These are phyloP conservation scores for Phyllostomus hastatus DNA, from an alignment of 2,113 vertebrate species.

Conservation along the genomic window DNA sequence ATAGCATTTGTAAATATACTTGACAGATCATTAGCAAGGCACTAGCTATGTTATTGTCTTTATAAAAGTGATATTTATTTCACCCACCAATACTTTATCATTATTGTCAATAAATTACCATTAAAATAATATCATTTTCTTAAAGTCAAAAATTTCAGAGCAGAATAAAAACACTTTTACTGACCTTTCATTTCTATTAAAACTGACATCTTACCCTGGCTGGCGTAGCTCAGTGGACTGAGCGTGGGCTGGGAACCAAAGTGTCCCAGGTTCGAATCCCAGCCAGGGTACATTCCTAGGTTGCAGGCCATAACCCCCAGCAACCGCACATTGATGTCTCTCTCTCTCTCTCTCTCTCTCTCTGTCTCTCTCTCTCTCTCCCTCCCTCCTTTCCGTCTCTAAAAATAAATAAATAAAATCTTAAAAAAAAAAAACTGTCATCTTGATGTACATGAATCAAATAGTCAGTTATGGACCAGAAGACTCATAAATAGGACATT, in stretches of 20 bases:
- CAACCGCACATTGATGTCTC: too few relatives aligned
- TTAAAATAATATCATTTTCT: constrained; percentile 52
- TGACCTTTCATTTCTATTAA: constrained; percentile 35
- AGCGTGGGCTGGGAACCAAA: too few relatives aligned
- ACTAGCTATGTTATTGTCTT: background rate
- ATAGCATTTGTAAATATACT: constrained; percentile 1
- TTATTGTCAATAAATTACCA: constrained; percentile 37
- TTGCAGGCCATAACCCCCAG: too few relatives aligned
- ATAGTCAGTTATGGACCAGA: constrained; percentile 11
- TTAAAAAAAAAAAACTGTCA: constrained; percentile 47
- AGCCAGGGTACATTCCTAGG: too few relatives aligned
- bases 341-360: too few relatives aligned
- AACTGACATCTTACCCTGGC: too few relatives aligned
- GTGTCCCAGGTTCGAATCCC: too few relatives aligned
- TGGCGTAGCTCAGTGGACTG: too few relatives aligned
- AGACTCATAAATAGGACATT: background rate
- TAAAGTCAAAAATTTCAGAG: constrained; percentile 19
- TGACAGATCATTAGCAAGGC: background rate
- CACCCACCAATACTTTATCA: constrained; percentile 41
- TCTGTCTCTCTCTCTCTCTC: too few relatives aligned
- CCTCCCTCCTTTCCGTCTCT: too few relatives aligned
- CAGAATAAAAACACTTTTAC: constrained; percentile 43
- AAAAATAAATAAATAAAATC: too few relatives aligned
- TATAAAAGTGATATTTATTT: constrained; percentile 39
- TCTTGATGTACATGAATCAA: background rate